Evolutionary conservation across 2,113 vertebrate species (phyloP), one percentile per base, ranked within the genome.

Genomic region (Vulpes vulpes): DNA sequence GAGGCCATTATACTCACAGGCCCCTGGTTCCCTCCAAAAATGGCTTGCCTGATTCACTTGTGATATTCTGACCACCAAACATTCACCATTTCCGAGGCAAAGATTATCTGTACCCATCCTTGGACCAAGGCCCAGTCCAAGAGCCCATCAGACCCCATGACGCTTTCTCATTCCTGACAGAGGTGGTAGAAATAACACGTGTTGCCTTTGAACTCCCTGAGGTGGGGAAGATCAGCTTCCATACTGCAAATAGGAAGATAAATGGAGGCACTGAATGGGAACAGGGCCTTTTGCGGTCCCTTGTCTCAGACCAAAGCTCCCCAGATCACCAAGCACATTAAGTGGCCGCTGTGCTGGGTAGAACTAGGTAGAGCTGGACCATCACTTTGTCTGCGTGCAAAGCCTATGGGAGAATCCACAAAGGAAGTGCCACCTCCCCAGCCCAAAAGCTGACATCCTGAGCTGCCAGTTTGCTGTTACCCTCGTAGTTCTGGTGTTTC

Each of bases 361-460:
- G 69, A 76, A 90, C 19, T n/a, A 43, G 55, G 74, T 62, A 59
- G 67, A 69, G 60, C 16, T 67, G 71, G 38, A 35, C 57, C 64
- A 30, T 62, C 43, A 69, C 30, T 76, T 86, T 65, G 43, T 22
- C 62, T 15, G 51, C 71, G 23, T 23, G 16, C 67, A 93, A 80
- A 81, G 80, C 38, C 90, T 94, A 60, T 80, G 78, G 92, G 87
- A 94, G 80, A 92, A 94, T 32, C 80, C 3, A 2, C 30, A 60
- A 71, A 89, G 74, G 35, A 83, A 88, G 6, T 10, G 53, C 67
- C 2, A 0, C 43, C 43, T 71, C 22, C 89, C 79, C 27, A 0
- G 9, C 25, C 74, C 35, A 11, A 59, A 69, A 59, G 35, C 25
- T 74, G 73, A 67, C 27, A 65, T 14, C 43, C 38, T 35, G 73